Evolutionary conservation across 2,888 invertebrate species (phyloP).

Genomic region (Cordylochernes scorpioides): DNA sequence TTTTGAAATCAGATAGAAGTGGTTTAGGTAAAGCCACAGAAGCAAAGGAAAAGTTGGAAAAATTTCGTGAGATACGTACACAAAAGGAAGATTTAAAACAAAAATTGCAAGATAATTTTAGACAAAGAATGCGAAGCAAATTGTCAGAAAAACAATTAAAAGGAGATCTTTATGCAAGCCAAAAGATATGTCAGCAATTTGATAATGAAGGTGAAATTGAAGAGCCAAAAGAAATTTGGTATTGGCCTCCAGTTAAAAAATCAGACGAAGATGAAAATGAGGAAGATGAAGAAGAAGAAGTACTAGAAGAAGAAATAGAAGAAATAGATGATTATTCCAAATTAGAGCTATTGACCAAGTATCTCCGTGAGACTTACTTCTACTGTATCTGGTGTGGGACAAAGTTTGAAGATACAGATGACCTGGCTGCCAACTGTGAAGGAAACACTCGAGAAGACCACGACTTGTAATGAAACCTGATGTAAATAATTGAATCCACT

Average conservation of each 20-base stretch:
- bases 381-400: slow-evolving; percentile 58
- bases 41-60: slow-evolving; percentile 20
- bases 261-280: slow-evolving; percentile 14
- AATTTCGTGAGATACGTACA: slow-evolving; percentile 14
- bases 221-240: slow-evolving; percentile 32
- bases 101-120: slow-evolving; percentile 25
- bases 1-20: slow-evolving; percentile 32
- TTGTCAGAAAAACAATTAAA: slow-evolving; percentile 25
- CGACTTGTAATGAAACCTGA: no score
- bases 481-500: no score
- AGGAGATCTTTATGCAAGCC: slow-evolving; percentile 25
- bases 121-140: slow-evolving; percentile 27
- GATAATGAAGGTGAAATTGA: slow-evolving; percentile 27
- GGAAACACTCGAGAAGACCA: slow-evolving; percentile 37
- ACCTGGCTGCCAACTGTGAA: slow-evolving; percentile 35
- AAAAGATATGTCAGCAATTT: slow-evolving; percentile 31
- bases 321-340: slow-evolving; percentile 25
- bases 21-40: slow-evolving; percentile 33
- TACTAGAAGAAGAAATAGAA: slow-evolving; percentile 17
- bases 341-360: slow-evolving; percentile 33
- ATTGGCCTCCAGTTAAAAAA: slow-evolving; percentile 24
- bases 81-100: slow-evolving; percentile 16
- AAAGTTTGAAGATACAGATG: slow-evolving; percentile 33
- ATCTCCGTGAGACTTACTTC: slow-evolving; percentile 38
- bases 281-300: slow-evolving; percentile 11